Percentiles rank a stretch among this genome's conserved stretches.
phyloP scores from a whole-genome alignment of 2,113 vertebrate species.

The Cyprinodon variegatus region DNA sequence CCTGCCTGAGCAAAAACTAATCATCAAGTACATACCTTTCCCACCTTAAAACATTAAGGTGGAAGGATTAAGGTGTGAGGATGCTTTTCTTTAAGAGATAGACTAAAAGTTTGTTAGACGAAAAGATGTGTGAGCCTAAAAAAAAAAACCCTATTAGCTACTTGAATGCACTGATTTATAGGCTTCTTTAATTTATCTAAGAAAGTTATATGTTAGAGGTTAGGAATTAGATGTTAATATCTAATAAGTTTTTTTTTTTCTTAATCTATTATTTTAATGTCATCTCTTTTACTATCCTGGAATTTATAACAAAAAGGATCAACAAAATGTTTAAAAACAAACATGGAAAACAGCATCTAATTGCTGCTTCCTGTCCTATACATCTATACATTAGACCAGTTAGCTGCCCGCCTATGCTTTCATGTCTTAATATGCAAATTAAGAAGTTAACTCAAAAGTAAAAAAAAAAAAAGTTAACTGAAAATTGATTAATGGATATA shows the following conservation, averaged over 20 bases:
- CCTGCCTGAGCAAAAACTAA: slow-evolving; percentile 11
- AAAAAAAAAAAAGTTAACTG: not conserved
- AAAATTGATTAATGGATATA: not conserved
- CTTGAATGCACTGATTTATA: not conserved
- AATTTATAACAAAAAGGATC: not conserved
- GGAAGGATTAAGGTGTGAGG: not conserved
- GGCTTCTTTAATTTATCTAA: not conserved
- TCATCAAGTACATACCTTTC: not conserved
- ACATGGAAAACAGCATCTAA: not conserved
- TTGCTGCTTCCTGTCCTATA: not conserved
- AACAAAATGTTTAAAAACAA: not conserved
- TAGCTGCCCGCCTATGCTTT: not conserved
- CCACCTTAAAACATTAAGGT: not conserved
- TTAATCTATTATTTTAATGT: no score
- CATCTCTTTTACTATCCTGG: not conserved
- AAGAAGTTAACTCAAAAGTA: not conserved
- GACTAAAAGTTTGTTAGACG: not conserved
- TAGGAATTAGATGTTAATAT: no score
- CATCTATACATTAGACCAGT: not conserved
- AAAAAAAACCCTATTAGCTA: not conserved
- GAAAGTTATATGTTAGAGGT: not conserved
- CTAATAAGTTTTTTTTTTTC: no score
- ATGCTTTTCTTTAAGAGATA: not conserved
- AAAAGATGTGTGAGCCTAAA: not conserved
- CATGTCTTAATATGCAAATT: no score